Evolutionary conservation across 1,140 invertebrate species (phyloP), one percentile per base, ranked within the genome.

Genomic region (Sitobion miscanthi): DNA sequence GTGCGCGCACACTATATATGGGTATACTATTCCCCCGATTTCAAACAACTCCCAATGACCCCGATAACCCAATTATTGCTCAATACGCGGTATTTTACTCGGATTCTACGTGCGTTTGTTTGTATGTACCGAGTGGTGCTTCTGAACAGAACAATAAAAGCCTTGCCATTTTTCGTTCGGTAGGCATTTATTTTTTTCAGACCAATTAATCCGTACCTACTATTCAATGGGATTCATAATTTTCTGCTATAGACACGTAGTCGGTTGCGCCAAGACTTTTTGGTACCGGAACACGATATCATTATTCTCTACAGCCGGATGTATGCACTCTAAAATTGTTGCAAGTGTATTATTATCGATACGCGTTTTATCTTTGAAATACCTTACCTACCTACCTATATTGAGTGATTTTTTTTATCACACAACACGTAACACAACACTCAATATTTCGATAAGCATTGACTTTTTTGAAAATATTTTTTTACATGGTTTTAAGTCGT

Each of bases 1-100:
- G 25, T 42, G 45, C 47, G 52, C 8, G 1, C 35, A 57, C 23
- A n/a, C 62, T 77, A 77, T 77, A n/a, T n/a, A 77, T 77, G 62
- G 62, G 62, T 77, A 77, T 77, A 52, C n/a, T 21, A n/a, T 88
- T 88, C 42, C 20, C 11, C 30, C 52, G n/a, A 42, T 83, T 82
- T 92, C 21, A 83, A 92, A 49, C 45, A 91, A 77, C 21, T 91
- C 30, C 42, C 30, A 82, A 23, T 92, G 90, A 92, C 91, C 77
- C 47, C n/a, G 35, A 83, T 92, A 92, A 92, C 77, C 77, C 77
- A 92, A 92, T 92, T 92, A 83, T 82, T 82, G 11, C 23, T 87
- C 30, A 54, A 77, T 91, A 83, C 20, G n/a, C 8, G n/a, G 45
- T 35, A 49, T 82, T 82, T 91, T 91, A 77, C 45, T 77, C n/a